Percentiles rank a stretch among this genome's conserved stretches.
phyloP scores from a whole-genome alignment of 2,113 vertebrate species.

The Enhydra lutris region DNA sequence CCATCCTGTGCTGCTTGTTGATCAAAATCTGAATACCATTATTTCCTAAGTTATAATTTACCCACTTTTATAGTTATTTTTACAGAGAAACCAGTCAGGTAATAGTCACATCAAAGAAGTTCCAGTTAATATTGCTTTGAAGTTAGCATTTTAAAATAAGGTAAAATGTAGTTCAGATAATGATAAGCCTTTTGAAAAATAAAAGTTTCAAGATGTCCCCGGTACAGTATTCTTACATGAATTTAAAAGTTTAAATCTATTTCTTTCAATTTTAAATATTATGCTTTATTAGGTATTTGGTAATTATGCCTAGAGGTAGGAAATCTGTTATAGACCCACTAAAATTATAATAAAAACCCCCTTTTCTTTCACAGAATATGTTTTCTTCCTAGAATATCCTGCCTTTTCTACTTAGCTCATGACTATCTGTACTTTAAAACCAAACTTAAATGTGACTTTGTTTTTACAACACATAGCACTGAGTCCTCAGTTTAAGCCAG shows the following conservation, averaged over 20 bases:
- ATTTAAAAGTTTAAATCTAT: neutral
- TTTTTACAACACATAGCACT: neutral
- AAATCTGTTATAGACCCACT: neutral
- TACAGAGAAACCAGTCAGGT: neutral
- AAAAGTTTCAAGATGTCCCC: neutral
- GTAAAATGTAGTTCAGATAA: neutral
- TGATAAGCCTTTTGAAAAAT: neutral
- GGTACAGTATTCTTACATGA: neutral
- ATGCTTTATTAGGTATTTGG: neutral
- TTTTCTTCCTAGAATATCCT: neutral
- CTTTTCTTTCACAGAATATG: neutral
- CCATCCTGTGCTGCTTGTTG: neutral
- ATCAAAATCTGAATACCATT: neutral
- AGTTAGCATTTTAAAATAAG: neutral
- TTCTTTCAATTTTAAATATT: neutral
- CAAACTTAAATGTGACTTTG: conserved; percentile 6
- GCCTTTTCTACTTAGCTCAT: neutral
- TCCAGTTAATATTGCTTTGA: neutral
- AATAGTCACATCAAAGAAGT: neutral
- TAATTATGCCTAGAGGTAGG: neutral
- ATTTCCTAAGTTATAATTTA: neutral
- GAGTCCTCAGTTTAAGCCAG: neutral
- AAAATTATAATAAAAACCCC: neutral
- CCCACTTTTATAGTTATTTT: neutral
- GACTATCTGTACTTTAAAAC: neutral